Evolutionary conservation across 2,888 invertebrate species (phyloP).

Genomic region (Rhamnusium bicolor): DNA sequence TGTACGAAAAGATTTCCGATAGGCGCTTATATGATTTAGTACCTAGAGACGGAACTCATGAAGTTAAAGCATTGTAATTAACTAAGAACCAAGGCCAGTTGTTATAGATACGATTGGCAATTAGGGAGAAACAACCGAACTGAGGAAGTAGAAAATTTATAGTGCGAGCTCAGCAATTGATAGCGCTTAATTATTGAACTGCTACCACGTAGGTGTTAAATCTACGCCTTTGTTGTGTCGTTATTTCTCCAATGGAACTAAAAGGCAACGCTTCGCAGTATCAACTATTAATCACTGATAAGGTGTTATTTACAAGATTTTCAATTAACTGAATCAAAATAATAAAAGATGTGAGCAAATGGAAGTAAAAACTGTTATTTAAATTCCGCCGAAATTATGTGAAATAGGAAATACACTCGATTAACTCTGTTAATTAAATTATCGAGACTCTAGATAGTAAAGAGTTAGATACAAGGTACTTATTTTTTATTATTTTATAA

Average conservation of each 20-base stretch:
- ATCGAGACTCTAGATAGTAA: too few species aligned
- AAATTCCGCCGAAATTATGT: too few species aligned
- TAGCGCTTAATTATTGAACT: conserved; percentile 24
- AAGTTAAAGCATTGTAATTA: conserved; percentile 4
- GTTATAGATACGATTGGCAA: conserved; percentile 32
- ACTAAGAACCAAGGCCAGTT: conserved; percentile 14
- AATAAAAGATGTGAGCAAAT: not conserved
- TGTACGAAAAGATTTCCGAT: not conserved
- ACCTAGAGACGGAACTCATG: not conserved
- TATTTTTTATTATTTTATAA: too few species aligned
- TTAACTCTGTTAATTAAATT: too few species aligned
- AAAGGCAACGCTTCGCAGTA: not conserved
- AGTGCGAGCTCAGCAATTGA: conserved; percentile 26
- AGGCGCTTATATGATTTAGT: not conserved
- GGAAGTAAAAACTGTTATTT: not conserved
- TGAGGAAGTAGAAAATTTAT: conserved; percentile 34
- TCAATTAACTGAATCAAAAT: not conserved
- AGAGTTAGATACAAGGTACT: too few species aligned
- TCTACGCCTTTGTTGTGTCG: conserved; percentile 20
- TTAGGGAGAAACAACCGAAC: conserved; percentile 26
- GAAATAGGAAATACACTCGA: too few species aligned
- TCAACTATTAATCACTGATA: conserved; percentile 8
- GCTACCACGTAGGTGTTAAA: conserved; percentile 21
- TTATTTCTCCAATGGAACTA: not conserved
- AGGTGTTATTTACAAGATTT: not conserved